A percentile compares a stretch with the other conserved stretches of the same genome.
These are phyloP conservation scores for Emydocephalus ijimae DNA, from an alignment of 2,113 vertebrate species.

Conservation along the genomic window DNA sequence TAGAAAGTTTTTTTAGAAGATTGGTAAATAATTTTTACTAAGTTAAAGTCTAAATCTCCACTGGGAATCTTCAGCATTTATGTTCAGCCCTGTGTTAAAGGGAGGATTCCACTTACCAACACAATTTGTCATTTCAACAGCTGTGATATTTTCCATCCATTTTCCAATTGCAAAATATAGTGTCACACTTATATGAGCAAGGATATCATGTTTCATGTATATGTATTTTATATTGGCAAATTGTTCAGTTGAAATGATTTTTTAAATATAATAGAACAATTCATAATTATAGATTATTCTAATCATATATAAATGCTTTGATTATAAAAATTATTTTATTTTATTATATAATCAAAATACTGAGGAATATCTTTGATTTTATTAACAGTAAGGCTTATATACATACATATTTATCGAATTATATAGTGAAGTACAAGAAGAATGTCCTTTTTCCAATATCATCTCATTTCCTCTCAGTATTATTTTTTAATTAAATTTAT, in stretches of 20 bases:
- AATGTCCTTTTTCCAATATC: neutral
- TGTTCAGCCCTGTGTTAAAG: neutral
- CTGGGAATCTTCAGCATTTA: neutral
- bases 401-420: neutral
- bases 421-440: neutral
- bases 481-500: neutral
- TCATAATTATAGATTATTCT: conserved; percentile 29
- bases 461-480: neutral
- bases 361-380: neutral
- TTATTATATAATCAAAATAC: neutral
- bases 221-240: neutral
- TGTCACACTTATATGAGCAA: neutral
- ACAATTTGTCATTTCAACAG: neutral
- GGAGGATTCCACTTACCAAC: neutral
- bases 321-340: neutral
- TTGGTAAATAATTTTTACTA: neutral
- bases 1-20: neutral
- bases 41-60: neutral
- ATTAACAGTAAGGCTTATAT: neutral
- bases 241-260: neutral
- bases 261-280: neutral
- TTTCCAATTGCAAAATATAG: neutral
- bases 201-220: neutral
- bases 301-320: conserved; percentile 25
- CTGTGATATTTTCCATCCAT: neutral